Evolutionary conservation across 2,888 invertebrate species (phyloP).

Genomic region (Polylopha cassiicola): DNA sequence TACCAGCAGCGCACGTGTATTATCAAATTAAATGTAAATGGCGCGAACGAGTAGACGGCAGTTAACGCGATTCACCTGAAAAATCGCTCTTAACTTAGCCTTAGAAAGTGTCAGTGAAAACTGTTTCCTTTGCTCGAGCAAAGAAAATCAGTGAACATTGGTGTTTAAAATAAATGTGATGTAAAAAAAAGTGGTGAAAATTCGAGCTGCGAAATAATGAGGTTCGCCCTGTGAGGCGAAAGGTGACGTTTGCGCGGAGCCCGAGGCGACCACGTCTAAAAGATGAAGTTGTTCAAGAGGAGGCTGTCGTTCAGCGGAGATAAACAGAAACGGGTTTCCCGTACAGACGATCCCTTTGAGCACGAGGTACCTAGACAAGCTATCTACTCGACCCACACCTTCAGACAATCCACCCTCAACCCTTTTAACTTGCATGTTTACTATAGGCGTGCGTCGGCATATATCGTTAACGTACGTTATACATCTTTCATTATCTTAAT

Average conservation of each 20-base stretch:
- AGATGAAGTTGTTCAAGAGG: constrained; percentile 75
- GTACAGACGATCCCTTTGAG: constrained; percentile 67
- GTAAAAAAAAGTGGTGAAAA: constrained; percentile 15
- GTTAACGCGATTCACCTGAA: constrained; percentile 43
- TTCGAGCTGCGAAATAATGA: constrained; percentile 35
- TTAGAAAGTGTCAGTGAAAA: constrained; percentile 32
- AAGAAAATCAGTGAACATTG: constrained; percentile 37
- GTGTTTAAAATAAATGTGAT: constrained; percentile 25
- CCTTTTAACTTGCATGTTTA: constrained; percentile 12
- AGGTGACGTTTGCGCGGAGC: constrained; percentile 42
- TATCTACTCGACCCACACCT: constrained; percentile 29
- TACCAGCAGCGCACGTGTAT: constrained; percentile 31
- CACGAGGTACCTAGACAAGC: constrained; percentile 62
- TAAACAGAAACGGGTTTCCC: constrained; percentile 69
- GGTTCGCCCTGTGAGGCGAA: constrained; percentile 36
- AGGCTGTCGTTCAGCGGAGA: constrained; percentile 70
- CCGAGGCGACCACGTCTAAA: constrained; percentile 37
- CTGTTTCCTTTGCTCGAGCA: constrained; percentile 41
- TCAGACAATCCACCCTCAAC: constrained; percentile 19
- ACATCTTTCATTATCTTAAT: constrained; percentile 5
- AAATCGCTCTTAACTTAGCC: constrained; percentile 43
- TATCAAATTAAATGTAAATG: constrained; percentile 28
- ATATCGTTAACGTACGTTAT: constrained; percentile 11
- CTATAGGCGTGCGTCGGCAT: constrained; percentile 9
- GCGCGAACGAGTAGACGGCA: constrained; percentile 39